Percentiles rank a stretch among this genome's conserved stretches.
phyloP scores from a whole-genome alignment of 2,113 vertebrate species.

The Cyphomyrus plagiostoma region DNA sequence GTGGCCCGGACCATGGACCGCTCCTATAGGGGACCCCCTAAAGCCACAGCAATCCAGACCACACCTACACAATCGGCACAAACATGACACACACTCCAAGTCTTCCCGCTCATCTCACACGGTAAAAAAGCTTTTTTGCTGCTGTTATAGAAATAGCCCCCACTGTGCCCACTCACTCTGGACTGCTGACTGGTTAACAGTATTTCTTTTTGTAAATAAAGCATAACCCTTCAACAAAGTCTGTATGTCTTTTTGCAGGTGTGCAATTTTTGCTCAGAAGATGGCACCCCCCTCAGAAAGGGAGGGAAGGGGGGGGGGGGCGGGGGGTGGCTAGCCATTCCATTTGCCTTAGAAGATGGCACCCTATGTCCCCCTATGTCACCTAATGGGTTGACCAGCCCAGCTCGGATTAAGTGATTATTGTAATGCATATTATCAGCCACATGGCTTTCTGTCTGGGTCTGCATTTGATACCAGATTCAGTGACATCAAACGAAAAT shows the following conservation, averaged over 20 bases:
- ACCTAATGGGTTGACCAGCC: neutral
- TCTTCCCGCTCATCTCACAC: conserved; percentile 25
- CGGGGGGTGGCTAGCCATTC: neutral
- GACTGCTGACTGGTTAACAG: conserved; percentile 59
- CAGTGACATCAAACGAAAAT: neutral
- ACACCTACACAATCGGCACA: conserved; percentile 37
- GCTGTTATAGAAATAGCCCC: conserved; percentile 44
- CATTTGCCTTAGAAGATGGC: neutral
- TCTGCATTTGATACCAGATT: neutral
- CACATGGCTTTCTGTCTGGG: neutral
- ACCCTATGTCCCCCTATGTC: neutral
- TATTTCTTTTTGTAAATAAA: conserved; percentile 78
- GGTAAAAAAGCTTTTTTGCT: conserved; percentile 44
- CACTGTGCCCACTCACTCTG: conserved; percentile 46
- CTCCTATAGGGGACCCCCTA: conserved; percentile 33
- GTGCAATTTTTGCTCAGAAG: neutral
- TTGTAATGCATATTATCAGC: neutral
- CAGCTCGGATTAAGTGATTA: neutral
- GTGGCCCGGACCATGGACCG: conserved; percentile 42
- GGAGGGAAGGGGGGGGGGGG: too few species aligned
- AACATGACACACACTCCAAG: conserved; percentile 38
- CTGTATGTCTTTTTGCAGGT: conserved; percentile 45
- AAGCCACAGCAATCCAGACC: conserved; percentile 41
- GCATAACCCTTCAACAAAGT: conserved; percentile 60
- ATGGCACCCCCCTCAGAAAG: neutral